These are phyloP conservation scores for Coregonus suidteri DNA, from an alignment of 2,797 vertebrate species.

Conservation along the genomic window DNA sequence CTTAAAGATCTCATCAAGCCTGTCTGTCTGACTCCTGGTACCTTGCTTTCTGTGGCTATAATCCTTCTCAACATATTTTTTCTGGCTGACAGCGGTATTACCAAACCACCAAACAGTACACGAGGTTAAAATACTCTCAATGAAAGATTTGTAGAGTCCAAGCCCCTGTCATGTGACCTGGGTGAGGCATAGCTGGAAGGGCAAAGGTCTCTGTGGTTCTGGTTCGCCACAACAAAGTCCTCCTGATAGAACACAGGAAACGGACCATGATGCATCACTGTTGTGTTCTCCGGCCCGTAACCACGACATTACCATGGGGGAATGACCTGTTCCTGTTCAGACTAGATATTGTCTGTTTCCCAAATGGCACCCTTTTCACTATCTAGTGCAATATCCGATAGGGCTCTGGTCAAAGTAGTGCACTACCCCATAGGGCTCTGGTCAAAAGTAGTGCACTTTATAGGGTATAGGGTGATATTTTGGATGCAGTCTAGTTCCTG, in stretches of 20 bases:
- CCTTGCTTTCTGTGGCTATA: no score
- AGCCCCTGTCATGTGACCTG: slow-evolving; percentile 27
- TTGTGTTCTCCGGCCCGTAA: slow-evolving; percentile 46
- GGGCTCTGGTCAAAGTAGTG: not conserved
- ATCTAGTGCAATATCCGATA: not conserved
- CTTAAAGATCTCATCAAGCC: no score
- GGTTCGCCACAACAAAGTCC: slow-evolving; percentile 32
- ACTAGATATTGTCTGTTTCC: slow-evolving; percentile 9
- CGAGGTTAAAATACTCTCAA: no score
- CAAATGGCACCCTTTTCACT: not conserved
- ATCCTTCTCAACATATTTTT: no score
- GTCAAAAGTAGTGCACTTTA: no score
- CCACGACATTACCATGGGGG: slow-evolving; percentile 23
- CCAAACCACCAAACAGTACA: no score
- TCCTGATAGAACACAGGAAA: slow-evolving; percentile 38
- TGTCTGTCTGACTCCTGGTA: no score
- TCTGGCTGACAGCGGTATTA: no score
- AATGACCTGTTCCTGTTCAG: slow-evolving; percentile 24
- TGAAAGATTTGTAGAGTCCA: no score
- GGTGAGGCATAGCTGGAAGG: slow-evolving; percentile 16
- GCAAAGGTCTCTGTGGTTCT: slow-evolving; percentile 18
- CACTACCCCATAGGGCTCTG: not conserved
- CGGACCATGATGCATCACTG: slow-evolving; percentile 34
- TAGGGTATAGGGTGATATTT: no score
- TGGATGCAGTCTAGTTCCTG: slow-evolving; percentile 13